Evolutionary conservation across 92 coral and sea anemone genomes (phyloP).

Genomic region (Epizoanthus scotinus): DNA sequence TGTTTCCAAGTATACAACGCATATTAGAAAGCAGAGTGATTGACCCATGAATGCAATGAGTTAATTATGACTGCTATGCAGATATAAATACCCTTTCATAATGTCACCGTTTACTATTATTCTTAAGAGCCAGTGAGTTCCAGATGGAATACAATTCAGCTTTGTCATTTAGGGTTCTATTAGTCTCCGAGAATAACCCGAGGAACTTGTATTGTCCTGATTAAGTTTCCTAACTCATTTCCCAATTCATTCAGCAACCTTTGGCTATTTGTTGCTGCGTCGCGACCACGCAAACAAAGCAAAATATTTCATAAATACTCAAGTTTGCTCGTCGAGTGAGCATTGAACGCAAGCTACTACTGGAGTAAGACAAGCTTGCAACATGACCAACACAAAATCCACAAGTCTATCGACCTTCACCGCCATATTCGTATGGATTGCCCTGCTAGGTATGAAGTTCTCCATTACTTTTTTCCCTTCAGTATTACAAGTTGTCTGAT

Average conservation of each 20-base stretch:
- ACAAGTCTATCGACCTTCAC: not conserved
- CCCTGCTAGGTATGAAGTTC: conserved; percentile 18
- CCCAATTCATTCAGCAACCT: conserved; percentile 34
- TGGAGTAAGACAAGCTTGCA: not conserved
- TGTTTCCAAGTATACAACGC: not conserved
- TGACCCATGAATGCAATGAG: conserved; percentile 15
- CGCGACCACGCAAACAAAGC: conserved; percentile 36
- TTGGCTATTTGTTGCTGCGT: conserved; percentile 15
- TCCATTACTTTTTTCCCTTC: no score
- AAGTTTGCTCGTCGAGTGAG: not conserved
- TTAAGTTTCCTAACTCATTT: conserved; percentile 39
- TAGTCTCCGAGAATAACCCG: not conserved
- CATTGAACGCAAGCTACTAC: not conserved
- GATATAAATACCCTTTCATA: conserved; percentile 14
- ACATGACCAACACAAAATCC: conserved; percentile 8
- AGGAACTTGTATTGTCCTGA: conserved; percentile 30
- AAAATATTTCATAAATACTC: conserved; percentile 15
- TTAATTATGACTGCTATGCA: conserved; percentile 14
- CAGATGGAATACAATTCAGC: not conserved
- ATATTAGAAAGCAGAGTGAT: conserved; percentile 24
- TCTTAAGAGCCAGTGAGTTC: conserved; percentile 16
- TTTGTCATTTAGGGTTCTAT: conserved; percentile 15
- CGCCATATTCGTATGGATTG: conserved; percentile 5
- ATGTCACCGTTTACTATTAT: conserved; percentile 20
- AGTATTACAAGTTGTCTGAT: no score